Base-by-base conservation (phyloP, 2,113 vertebrate genomes). In the Conger conger region DNA sequence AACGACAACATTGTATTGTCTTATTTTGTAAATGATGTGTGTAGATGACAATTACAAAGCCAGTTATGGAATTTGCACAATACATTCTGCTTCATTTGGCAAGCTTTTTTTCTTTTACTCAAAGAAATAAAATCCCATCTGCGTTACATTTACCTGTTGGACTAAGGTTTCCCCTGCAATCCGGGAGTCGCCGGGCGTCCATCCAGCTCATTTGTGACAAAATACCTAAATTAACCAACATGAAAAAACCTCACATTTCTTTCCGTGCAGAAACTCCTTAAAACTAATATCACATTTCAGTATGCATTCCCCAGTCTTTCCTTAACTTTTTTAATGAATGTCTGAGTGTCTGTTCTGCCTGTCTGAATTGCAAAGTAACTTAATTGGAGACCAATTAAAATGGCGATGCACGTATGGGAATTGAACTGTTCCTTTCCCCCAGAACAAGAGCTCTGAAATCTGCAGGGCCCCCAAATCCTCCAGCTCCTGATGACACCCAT, bases 351-450 rank as follows among this genome's bases (percentile, higher is more conserved):
- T 79, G 73, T 57, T 84, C 83, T 78, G 35, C 76, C 73, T 17
- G 77, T 84, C 83, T 84, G 76, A 84, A 84, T 45, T 11, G 16
- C 38, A 84, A 17, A 37, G 15, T 60, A 79, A 20, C 36, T 79
- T 79, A 84, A 79, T 20, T 40, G 53, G 76, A 84, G 83, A 84
- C 83, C 83, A 80, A 84, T 80, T 80, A 84, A 84, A 63, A 36
- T 63, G 17, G 54, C 20, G 36, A 68, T 35, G 81, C 23, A 5
- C 57, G n/a, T 57, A 4, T 40, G 81, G 81, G 81, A 82, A 68
- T 82, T 38, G 18, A 68, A n/a, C 81, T 63, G 36, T n/a, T 23
- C 83, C 77, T 16, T 79, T 38, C 73, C 27, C 73, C 33, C 76
- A 79, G n/a, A 84, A 42, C 77, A 60, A 42, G 77, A 37, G 4